Evolutionary conservation across 1,140 invertebrate genomes (phyloP).

Genomic region (Diorhabda carinulata): DNA sequence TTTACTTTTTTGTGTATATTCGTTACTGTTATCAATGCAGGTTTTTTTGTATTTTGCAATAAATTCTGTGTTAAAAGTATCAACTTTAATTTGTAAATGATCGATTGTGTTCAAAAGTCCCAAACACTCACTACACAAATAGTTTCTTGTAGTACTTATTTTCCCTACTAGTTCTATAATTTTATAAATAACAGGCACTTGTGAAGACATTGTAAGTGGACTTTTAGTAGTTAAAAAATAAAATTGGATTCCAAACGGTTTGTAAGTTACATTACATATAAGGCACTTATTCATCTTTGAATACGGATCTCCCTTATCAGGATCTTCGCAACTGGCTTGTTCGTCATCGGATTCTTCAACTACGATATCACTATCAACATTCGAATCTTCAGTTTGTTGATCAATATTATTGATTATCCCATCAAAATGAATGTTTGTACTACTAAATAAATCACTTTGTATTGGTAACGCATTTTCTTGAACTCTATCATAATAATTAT

Average conservation of each 20-base stretch:
- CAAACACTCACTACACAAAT: constrained; percentile 42
- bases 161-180: constrained; percentile 33
- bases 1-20: constrained; percentile 6
- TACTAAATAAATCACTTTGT: not conserved
- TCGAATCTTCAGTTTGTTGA: constrained; percentile 33
- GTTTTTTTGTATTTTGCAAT: constrained; percentile 33
- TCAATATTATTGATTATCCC: constrained; percentile 17
- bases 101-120: constrained; percentile 42
- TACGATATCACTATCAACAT: constrained; percentile 44
- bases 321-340: constrained; percentile 33
- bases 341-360: constrained; percentile 44
- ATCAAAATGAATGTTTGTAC: constrained; percentile 10
- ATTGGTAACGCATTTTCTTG: not conserved
- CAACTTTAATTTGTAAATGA: constrained; percentile 40
- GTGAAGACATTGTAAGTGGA: constrained; percentile 43
- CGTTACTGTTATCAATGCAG: constrained; percentile 25
- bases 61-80: constrained; percentile 33
- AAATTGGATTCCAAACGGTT: constrained; percentile 38
- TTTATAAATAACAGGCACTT: constrained; percentile 38
- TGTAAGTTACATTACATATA: constrained; percentile 38
- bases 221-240: constrained; percentile 37
- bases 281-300: constrained; percentile 32
- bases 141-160: constrained; percentile 30
- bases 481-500: constrained; percentile 18
- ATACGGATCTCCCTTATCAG: constrained; percentile 18